Evolutionary conservation across 2,888 invertebrate genomes (phyloP).

Genomic region (Allacma fusca): DNA sequence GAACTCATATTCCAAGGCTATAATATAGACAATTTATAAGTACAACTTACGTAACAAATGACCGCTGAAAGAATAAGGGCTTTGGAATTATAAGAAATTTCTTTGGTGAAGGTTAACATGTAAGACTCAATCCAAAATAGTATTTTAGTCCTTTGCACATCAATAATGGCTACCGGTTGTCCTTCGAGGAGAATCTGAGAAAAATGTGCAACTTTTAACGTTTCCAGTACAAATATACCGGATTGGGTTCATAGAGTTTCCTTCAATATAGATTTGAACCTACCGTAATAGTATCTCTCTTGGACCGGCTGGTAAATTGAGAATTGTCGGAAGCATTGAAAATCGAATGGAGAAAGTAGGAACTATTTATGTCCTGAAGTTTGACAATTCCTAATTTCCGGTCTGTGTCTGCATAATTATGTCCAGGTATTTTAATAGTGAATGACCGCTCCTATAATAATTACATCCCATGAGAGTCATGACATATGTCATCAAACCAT

Average conservation of each 20-base stretch:
- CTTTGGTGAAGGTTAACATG: conserved; percentile 27
- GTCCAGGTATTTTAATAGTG: neutral
- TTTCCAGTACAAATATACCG: neutral
- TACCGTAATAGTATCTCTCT: conserved; percentile 22
- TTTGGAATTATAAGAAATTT: conserved; percentile 19
- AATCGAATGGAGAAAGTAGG: neutral
- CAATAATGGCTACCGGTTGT: conserved; percentile 18
- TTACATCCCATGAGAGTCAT: neutral
- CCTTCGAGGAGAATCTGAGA: conserved; percentile 16
- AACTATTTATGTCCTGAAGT: conserved; percentile 13
- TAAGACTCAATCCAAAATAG: conserved; percentile 16
- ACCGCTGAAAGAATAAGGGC: conserved; percentile 22
- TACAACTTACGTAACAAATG: conserved; percentile 18
- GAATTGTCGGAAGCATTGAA: neutral
- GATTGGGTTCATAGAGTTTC: too few relatives aligned
- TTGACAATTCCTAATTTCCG: conserved; percentile 23
- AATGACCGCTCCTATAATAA: conserved; percentile 28
- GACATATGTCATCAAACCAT: too few relatives aligned
- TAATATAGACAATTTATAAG: neutral
- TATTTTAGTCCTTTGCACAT: conserved; percentile 23
- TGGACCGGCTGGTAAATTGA: conserved; percentile 22
- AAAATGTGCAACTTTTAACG: neutral
- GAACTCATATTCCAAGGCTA: too few relatives aligned
- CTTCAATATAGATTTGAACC: neutral
- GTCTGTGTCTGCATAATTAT: conserved; percentile 1